Conservation (phyloP, 2,113 vertebrate species). For the Emydura subglobosa region DNA sequence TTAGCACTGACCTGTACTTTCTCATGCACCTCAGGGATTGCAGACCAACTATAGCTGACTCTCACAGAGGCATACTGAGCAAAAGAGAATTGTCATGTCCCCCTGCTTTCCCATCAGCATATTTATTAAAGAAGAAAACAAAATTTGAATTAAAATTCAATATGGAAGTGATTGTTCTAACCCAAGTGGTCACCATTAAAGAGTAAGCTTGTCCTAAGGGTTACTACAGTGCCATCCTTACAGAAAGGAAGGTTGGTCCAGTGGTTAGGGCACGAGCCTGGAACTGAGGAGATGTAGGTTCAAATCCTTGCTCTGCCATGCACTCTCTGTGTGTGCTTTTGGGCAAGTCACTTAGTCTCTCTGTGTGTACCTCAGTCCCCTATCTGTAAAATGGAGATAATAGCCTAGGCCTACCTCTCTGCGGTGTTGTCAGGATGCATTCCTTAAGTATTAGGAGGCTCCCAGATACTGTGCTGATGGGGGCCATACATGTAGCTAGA, state of each 20-base stretch:
- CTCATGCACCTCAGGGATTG: neutral
- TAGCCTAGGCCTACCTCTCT: neutral
- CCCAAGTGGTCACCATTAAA: neutral
- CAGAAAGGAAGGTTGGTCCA: rapidly evolving
- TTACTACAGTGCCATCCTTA: neutral
- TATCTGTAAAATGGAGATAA: neutral
- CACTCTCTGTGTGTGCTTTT: neutral
- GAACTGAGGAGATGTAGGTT: rapidly evolving
- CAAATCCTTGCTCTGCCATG: neutral
- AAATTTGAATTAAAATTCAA: neutral
- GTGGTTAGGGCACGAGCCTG: rapidly evolving
- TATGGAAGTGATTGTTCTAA: neutral
- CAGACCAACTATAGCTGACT: neutral
- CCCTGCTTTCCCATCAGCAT: neutral
- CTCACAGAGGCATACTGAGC: rapidly evolving
- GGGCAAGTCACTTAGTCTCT: neutral
- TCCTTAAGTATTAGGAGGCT: rapidly evolving
- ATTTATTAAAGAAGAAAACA: neutral
- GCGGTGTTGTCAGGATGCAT: neutral
- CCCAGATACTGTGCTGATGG: neutral
- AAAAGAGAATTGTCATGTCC: neutral
- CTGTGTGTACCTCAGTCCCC: neutral
- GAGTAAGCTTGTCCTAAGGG: neutral
- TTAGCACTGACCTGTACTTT: neutral
- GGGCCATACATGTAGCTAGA: neutral